Percentiles rank a stretch among this genome's conserved stretches.
Evolutionary conservation across 2,888 invertebrate species (phyloP).

Genomic region (Tetranychus piercei): DNA sequence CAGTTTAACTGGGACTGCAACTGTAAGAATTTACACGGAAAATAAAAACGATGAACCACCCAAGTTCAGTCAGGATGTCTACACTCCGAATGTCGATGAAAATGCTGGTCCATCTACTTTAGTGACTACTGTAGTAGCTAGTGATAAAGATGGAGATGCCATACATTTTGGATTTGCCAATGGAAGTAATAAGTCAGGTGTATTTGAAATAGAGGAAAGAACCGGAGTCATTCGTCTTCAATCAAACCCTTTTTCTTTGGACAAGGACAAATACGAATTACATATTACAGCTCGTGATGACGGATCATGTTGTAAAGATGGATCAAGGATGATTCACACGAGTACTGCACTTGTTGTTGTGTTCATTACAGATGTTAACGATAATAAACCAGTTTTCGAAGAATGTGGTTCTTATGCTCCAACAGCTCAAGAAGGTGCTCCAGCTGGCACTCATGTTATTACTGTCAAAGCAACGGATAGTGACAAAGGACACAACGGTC

Average conservation of each 20-base stretch:
- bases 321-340: slow-evolving; percentile 67
- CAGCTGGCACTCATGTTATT: slow-evolving; percentile 77
- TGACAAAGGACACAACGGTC: slow-evolving; percentile 62
- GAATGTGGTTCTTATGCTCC: slow-evolving; percentile 81
- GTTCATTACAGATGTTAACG: slow-evolving; percentile 89
- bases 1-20: slow-evolving; percentile 73
- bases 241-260: slow-evolving; percentile 63
- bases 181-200: slow-evolving; percentile 63
- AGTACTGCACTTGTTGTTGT: slow-evolving; percentile 87
- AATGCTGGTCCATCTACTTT: slow-evolving; percentile 84
- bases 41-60: slow-evolving; percentile 96
- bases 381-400: slow-evolving; percentile 86
- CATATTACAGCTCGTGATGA: slow-evolving; percentile 96
- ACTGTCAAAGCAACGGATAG: slow-evolving; percentile 75
- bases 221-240: slow-evolving; percentile 75
- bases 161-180: slow-evolving; percentile 72
- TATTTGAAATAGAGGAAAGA: slow-evolving; percentile 84
- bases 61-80: slow-evolving; percentile 86
- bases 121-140: slow-evolving; percentile 87
- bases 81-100: slow-evolving; percentile 86
- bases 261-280: slow-evolving; percentile 80
- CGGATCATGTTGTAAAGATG: slow-evolving; percentile 83
- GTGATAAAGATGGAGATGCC: slow-evolving; percentile 91
- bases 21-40: slow-evolving; percentile 85
- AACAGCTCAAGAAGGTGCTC: slow-evolving; percentile 81